Conservation (phyloP, 1,140 invertebrate genomes). For the Drosophila ananassae region DNA sequence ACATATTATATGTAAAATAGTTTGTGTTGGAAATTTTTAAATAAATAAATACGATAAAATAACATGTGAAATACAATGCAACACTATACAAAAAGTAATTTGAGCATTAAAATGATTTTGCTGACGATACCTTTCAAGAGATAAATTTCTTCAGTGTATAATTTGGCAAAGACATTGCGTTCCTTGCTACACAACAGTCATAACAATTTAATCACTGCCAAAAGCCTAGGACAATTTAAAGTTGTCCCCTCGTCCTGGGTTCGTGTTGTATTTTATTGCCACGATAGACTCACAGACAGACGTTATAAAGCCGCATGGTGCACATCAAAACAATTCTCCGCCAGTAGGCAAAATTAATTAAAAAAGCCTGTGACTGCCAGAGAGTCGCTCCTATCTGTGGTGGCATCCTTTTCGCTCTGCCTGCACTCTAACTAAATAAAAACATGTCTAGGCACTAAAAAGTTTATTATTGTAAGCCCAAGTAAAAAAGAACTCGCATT, state of each 20-base stretch:
- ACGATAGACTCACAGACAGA: slow-evolving; percentile 38
- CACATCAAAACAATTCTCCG: slow-evolving; percentile 51
- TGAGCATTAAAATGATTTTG: too few species aligned
- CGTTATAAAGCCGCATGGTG: slow-evolving; percentile 44
- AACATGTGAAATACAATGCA: too few species aligned
- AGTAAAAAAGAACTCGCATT: slow-evolving; percentile 72
- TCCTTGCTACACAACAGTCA: slow-evolving; percentile 29
- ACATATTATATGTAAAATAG: too few species aligned
- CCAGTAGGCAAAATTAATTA: slow-evolving; percentile 76
- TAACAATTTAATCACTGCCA: slow-evolving; percentile 78
- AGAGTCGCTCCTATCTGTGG: slow-evolving; percentile 9
- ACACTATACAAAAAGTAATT: too few species aligned
- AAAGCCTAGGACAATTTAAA: slow-evolving; percentile 53
- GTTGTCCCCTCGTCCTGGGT: slow-evolving; percentile 12
- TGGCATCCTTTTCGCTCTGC: background rate
- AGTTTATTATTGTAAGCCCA: slow-evolving; percentile 70
- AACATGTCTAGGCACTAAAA: slow-evolving; percentile 80
- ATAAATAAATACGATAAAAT: too few species aligned
- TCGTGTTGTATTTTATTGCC: slow-evolving; percentile 75
- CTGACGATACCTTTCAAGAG: too few species aligned
- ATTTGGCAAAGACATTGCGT: slow-evolving; percentile 9
- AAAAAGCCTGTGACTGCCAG: slow-evolving; percentile 54
- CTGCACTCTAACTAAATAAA: slow-evolving; percentile 58
- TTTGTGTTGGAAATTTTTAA: too few species aligned
- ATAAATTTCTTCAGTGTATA: background rate